phyloP scores from a whole-genome alignment of 1,140 invertebrate genomes.

The Leptopilina clavipes region DNA sequence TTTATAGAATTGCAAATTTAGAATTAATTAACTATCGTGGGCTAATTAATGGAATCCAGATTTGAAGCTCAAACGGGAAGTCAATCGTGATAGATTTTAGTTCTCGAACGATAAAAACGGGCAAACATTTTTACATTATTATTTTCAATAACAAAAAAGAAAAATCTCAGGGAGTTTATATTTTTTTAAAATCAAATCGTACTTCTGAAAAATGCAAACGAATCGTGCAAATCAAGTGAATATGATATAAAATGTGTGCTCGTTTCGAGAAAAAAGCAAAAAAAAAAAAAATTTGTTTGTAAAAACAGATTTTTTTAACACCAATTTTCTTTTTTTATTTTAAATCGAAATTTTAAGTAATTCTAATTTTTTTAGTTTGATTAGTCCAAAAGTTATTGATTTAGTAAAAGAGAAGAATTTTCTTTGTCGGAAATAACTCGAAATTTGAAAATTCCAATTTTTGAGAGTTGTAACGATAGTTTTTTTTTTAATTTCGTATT shows the following conservation, averaged over 20 bases:
- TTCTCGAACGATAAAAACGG: conserved; percentile 3
- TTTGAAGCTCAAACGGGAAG: not conserved
- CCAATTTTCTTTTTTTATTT: not conserved
- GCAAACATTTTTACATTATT: conserved; percentile 18
- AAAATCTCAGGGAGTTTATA: conserved; percentile 9
- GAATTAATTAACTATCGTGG: no score
- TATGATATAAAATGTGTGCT: not conserved
- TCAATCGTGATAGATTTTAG: conserved; percentile 18
- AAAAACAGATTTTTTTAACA: conserved; percentile 1
- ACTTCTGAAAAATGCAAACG: not conserved
- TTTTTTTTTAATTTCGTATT: no score
- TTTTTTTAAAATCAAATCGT: no score
- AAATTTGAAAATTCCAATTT: no score
- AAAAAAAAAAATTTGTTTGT: no score
- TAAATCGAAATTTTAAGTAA: not conserved
- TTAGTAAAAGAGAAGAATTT: no score
- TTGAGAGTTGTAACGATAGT: no score
- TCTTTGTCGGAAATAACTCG: no score
- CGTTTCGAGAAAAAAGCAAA: not conserved
- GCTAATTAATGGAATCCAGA: not conserved
- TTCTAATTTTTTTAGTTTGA: no score
- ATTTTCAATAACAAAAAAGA: not conserved
- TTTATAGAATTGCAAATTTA: no score
- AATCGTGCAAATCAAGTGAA: not conserved
- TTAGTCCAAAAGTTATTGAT: no score